Evolutionary conservation across 2,888 invertebrate species (phyloP), one percentile per base, ranked within the genome.

Genomic region (Tyria jacobaeae): DNA sequence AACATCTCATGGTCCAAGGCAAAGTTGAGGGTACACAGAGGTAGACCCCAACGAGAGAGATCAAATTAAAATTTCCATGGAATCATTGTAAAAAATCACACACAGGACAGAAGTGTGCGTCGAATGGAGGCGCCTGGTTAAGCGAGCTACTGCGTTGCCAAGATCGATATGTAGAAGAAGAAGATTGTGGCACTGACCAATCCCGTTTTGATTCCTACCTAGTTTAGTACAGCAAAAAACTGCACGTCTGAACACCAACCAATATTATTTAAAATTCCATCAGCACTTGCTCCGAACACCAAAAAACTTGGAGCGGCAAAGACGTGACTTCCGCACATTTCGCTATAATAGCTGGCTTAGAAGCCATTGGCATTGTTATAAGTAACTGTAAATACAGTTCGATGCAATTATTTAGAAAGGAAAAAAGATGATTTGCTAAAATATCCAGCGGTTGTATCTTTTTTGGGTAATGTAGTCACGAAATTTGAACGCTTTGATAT

Each of bases 241-340:
- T 34, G 48, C n/a, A 56, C 31, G 37, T 27, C 27, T 17, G 24
- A n/a, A 17, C 44, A 55, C 41, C 55, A 31, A 55, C 27, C 48
- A 56, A 1, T 12, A 57, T 50, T 17, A 61, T 60, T 58, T 52
- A 58, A 60, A 49, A 63, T 52, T 58, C 70, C 51, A 72, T 75
- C 57, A 73, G 57, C 60, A 65, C 55, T 68, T 56, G 60, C 57
- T 50, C 59, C 57, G 54, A 58, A 57, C 51, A 49, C 48, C 39
- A 61, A 73, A 76, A 76, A 73, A 72, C 50, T 60, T 50, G 55
- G 54, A 75, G 72, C 66, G 64, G 58, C 54, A 58, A 56, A 70
- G 69, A 81, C 85, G 84, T 85, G 85, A 83, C 84, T 83, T 80
- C 83, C 82, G 75, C 39, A 39, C 73, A 68, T 34, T 65, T 62